phyloP scores from a whole-genome alignment of 2,888 invertebrate species.

The Lottia scabra region DNA sequence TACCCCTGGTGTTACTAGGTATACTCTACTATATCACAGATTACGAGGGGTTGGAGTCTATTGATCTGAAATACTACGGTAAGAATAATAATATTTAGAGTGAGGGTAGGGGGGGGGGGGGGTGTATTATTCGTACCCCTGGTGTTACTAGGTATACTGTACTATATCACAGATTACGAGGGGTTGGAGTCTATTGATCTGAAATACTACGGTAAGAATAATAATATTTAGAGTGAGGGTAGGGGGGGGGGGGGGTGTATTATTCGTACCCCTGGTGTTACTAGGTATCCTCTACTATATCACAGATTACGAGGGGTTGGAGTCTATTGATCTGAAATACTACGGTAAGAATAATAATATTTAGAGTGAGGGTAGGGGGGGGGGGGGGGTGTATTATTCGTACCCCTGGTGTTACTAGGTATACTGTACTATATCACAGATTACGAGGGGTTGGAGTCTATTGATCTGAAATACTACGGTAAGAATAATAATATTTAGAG shows the following conservation, averaged over 20 bases:
- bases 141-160: constrained; percentile 45
- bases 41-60: constrained; percentile 34
- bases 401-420: constrained; percentile 49
- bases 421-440: constrained; percentile 40
- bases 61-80: constrained; percentile 58
- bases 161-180: constrained; percentile 35
- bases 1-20: constrained; percentile 52
- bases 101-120: no score
- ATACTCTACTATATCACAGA: constrained; percentile 40
- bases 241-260: constrained; percentile 33
- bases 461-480: constrained; percentile 58
- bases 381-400: no score
- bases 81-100: constrained; percentile 11
- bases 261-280: constrained; percentile 51
- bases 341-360: constrained; percentile 46
- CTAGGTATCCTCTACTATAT: constrained; percentile 45
- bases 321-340: constrained; percentile 49
- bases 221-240: no score
- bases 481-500: constrained; percentile 4
- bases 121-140: no score
- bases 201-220: constrained; percentile 49
- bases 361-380: neutral
- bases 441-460: constrained; percentile 34
- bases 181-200: constrained; percentile 46
- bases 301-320: constrained; percentile 30